phyloP scores from a whole-genome alignment of 2,888 invertebrate species.

The Thysanoteuthis rhombus region DNA sequence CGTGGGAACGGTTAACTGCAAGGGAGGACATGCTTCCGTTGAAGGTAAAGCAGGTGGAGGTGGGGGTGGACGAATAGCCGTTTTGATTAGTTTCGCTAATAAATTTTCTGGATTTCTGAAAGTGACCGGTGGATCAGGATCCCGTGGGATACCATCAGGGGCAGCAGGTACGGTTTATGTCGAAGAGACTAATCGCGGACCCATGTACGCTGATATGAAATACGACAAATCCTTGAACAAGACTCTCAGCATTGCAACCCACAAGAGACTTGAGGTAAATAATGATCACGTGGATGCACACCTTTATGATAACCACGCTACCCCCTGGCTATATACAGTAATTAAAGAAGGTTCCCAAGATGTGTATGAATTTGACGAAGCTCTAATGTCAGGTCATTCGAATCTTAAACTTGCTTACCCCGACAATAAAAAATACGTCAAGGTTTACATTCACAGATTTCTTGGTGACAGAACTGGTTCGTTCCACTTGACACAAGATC shows the following conservation, averaged over 20 bases:
- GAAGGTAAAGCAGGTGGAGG: conserved; percentile 46
- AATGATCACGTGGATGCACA: conserved; percentile 51
- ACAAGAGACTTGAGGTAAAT: conserved; percentile 48
- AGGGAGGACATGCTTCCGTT: conserved; percentile 47
- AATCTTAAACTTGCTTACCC: conserved; percentile 52
- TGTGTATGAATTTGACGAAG: conserved; percentile 55
- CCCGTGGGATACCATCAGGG: conserved; percentile 46
- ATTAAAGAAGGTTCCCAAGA: conserved; percentile 44
- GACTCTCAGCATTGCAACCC: conserved; percentile 39
- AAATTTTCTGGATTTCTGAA: conserved; percentile 47
- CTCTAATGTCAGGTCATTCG: conserved; percentile 46
- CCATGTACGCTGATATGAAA: conserved; percentile 57
- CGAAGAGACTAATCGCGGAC: conserved; percentile 53
- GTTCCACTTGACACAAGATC: conserved; percentile 45
- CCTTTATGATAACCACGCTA: conserved; percentile 47
- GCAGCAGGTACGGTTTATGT: conserved; percentile 56
- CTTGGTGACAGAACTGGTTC: conserved; percentile 54
- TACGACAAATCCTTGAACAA: conserved; percentile 43
- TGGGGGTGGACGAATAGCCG: conserved; percentile 52
- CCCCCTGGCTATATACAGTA: conserved; percentile 54
- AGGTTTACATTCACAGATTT: conserved; percentile 47
- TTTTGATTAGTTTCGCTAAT: conserved; percentile 48
- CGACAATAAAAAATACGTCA: conserved; percentile 36
- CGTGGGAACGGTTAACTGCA: conserved; percentile 50
- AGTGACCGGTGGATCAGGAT: conserved; percentile 48